These are phyloP conservation scores for Desmodus rotundus DNA, from an alignment of 2,113 vertebrate species.

Conservation along the genomic window DNA sequence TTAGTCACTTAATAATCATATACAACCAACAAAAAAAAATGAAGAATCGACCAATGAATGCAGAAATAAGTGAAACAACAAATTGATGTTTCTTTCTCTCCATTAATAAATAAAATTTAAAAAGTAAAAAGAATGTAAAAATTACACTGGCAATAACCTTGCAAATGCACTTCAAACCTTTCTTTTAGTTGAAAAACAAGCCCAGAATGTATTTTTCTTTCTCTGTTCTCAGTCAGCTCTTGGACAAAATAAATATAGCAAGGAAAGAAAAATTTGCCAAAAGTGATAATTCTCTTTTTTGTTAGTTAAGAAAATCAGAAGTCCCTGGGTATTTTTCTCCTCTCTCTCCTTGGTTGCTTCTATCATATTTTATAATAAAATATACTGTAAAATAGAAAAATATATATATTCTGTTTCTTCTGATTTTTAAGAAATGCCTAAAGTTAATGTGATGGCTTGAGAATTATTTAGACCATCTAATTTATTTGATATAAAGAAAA, in stretches of 20 bases:
- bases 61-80: too few relatives aligned
- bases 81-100: too few relatives aligned
- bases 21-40: slow-evolving; percentile 31
- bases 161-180: background rate
- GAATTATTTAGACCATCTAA: background rate
- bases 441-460: background rate
- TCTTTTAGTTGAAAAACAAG: background rate
- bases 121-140: background rate
- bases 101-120: too few relatives aligned
- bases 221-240: background rate
- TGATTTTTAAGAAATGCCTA: background rate
- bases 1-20: background rate
- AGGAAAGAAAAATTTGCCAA: background rate
- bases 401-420: background rate
- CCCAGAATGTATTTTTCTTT: background rate
- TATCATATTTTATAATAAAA: slow-evolving; percentile 11
- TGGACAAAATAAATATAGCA: slow-evolving; percentile 7
- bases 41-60: background rate
- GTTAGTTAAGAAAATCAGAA: slow-evolving; percentile 33
- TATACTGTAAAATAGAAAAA: background rate
- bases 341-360: background rate
- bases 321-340: background rate
- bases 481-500: slow-evolving; percentile 22
- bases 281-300: slow-evolving; percentile 5
- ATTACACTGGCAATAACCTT: background rate